Evolutionary conservation across 1,140 invertebrate genomes (phyloP).

Genomic region (Eufriesea mexicana): DNA sequence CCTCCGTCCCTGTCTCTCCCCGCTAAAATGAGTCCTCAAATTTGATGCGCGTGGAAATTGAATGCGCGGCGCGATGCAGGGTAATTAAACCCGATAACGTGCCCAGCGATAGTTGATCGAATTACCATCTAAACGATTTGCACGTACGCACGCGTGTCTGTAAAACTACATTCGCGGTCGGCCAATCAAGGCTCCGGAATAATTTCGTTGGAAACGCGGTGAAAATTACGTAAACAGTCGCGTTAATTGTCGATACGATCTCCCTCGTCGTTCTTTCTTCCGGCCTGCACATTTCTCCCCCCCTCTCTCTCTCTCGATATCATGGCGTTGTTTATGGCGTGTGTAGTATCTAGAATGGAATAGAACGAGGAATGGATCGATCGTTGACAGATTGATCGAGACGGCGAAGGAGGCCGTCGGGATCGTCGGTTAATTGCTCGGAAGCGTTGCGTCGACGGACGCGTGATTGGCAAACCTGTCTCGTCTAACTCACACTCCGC

Average conservation of each 20-base stretch:
- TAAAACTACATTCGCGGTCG: background rate
- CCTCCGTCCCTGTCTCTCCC: too few species aligned
- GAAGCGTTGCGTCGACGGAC: conserved; percentile 30
- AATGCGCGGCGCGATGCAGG: background rate
- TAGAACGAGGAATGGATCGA: background rate
- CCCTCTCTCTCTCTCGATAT: background rate
- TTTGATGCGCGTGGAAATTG: conserved; percentile 19
- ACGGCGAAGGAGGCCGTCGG: conserved; percentile 16
- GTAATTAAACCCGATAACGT: conserved; percentile 33
- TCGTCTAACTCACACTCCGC: conserved; percentile 10
- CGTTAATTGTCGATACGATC: background rate
- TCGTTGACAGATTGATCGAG: conserved; percentile 43
- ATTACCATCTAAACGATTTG: conserved; percentile 39
- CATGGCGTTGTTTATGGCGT: background rate
- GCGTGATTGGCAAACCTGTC: conserved; percentile 38
- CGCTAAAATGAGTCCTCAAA: conserved; percentile 7
- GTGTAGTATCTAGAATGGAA: background rate
- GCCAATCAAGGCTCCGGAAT: conserved; percentile 1
- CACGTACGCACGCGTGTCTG: background rate
- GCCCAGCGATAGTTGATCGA: conserved; percentile 20
- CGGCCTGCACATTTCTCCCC: background rate
- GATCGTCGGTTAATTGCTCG: conserved; percentile 41
- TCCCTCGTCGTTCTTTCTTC: background rate
- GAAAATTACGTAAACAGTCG: conserved; percentile 29
- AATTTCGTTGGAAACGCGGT: background rate